These are phyloP conservation scores for Patella caerulea DNA, from an alignment of 2,888 invertebrate species.

Conservation along the genomic window DNA sequence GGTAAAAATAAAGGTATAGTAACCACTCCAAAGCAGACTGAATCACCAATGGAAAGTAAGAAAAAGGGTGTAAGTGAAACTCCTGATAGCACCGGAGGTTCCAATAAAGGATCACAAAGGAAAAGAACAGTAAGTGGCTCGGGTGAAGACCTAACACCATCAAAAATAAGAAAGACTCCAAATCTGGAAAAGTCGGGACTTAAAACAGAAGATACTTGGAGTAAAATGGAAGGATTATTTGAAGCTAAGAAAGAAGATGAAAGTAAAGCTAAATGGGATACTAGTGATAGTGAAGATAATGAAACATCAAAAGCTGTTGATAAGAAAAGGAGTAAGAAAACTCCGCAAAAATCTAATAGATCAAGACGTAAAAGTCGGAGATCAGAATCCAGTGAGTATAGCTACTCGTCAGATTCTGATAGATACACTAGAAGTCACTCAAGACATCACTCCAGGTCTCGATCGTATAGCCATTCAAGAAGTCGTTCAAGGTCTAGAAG, in stretches of 20 bases:
- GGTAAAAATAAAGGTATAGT: conserved; percentile 21
- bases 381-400: conserved; percentile 43
- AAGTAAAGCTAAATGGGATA: conserved; percentile 65
- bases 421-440: conserved; percentile 29
- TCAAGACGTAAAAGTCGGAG: conserved; percentile 32
- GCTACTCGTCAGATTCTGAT: conserved; percentile 40
- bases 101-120: conserved; percentile 32
- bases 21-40: conserved; percentile 29
- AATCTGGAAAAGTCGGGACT: conserved; percentile 21
- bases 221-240: conserved; percentile 57
- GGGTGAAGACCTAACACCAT: conserved; percentile 32
- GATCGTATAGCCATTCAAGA: conserved; percentile 34
- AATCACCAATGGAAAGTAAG: conserved; percentile 22
- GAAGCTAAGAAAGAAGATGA: conserved; percentile 50
- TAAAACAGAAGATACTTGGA: conserved; percentile 58
- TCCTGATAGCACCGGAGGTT: conserved; percentile 17
- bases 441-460: conserved; percentile 30
- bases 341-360: conserved; percentile 25
- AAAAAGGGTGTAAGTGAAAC: conserved; percentile 33
- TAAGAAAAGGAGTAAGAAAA: conserved; percentile 18
- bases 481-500: conserved; percentile 32
- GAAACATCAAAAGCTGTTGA: conserved; percentile 42
- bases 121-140: conserved; percentile 55
- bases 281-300: conserved; percentile 64
- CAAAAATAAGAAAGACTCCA: conserved; percentile 19